Percentiles rank a stretch among this genome's conserved stretches.
phyloP scores from a whole-genome alignment of 2,113 vertebrate species.

The Oceanodroma tethys region DNA sequence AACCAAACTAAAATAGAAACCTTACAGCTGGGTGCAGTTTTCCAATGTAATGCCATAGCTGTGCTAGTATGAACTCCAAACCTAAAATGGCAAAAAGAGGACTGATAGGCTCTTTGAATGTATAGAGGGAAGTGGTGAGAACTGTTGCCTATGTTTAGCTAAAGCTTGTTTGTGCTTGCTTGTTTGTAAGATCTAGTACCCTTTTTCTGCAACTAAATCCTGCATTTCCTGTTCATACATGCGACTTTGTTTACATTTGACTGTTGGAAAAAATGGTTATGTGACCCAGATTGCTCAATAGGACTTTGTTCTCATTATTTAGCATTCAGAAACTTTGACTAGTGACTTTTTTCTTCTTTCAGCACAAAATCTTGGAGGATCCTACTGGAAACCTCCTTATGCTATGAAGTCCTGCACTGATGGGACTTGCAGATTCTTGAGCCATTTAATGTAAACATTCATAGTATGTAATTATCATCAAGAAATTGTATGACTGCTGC shows the following conservation, averaged over 20 bases:
- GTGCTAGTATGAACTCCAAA: background rate
- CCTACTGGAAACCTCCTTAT: background rate
- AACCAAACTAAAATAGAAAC: background rate
- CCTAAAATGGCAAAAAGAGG: background rate
- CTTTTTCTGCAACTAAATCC: background rate
- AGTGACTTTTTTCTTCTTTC: background rate
- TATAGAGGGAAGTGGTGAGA: background rate
- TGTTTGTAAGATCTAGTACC: background rate
- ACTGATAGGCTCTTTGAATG: background rate
- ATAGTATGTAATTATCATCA: background rate
- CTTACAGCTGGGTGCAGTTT: background rate
- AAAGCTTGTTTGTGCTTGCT: background rate
- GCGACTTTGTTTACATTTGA: background rate
- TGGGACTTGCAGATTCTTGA: background rate
- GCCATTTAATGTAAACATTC: background rate
- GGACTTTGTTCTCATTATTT: background rate
- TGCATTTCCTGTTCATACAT: background rate
- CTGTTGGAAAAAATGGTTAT: background rate
- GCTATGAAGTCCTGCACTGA: background rate
- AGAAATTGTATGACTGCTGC: background rate
- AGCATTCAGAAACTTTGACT: background rate
- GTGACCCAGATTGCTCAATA: background rate
- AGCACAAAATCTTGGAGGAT: background rate
- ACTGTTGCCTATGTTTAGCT: background rate
- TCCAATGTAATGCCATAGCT: background rate